These are phyloP conservation scores for Tenualosa thibaudeaui DNA, from an alignment of 2,797 vertebrate genomes.

Conservation along the genomic window DNA sequence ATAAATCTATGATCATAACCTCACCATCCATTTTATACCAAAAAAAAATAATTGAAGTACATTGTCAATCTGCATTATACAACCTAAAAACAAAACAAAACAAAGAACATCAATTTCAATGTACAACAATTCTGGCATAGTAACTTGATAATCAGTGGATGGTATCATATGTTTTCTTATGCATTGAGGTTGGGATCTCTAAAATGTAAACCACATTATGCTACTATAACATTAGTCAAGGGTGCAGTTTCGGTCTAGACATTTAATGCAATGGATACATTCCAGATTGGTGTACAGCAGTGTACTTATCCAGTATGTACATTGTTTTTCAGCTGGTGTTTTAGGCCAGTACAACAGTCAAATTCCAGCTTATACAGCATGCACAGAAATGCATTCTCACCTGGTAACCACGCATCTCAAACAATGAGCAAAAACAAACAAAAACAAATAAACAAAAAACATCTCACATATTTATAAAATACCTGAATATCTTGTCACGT, in stretches of 20 bases:
- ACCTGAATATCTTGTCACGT: conserved; percentile 63
- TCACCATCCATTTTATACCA: conserved; percentile 48
- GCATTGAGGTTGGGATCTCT: conserved; percentile 42
- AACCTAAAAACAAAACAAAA: conserved; percentile 27
- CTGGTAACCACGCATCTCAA: conserved; percentile 49
- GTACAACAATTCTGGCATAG: conserved; percentile 57
- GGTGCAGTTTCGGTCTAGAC: conserved; percentile 27
- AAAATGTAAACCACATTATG: conserved; percentile 47
- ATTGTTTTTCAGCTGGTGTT: conserved; percentile 25
- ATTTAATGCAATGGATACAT: conserved; percentile 53
- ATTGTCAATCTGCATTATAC: conserved; percentile 52
- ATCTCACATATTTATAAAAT: conserved; percentile 53
- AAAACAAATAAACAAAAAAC: conserved; percentile 48
- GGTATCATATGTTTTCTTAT: conserved; percentile 40
- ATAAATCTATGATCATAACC: conserved; percentile 40
- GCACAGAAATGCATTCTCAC: conserved; percentile 43
- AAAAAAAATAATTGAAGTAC: conserved; percentile 43
- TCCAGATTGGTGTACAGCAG: conserved; percentile 59
- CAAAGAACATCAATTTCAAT: conserved; percentile 63
- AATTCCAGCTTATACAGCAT: conserved; percentile 49
- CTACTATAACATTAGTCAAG: conserved; percentile 25
- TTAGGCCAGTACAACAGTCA: conserved; percentile 45
- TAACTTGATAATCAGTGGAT: conserved; percentile 46
- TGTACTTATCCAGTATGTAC: conserved; percentile 48
- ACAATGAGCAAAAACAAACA: conserved; percentile 53